Evolutionary conservation across 2,797 vertebrate species (phyloP).

Genomic region (Catharus ustulatus): DNA sequence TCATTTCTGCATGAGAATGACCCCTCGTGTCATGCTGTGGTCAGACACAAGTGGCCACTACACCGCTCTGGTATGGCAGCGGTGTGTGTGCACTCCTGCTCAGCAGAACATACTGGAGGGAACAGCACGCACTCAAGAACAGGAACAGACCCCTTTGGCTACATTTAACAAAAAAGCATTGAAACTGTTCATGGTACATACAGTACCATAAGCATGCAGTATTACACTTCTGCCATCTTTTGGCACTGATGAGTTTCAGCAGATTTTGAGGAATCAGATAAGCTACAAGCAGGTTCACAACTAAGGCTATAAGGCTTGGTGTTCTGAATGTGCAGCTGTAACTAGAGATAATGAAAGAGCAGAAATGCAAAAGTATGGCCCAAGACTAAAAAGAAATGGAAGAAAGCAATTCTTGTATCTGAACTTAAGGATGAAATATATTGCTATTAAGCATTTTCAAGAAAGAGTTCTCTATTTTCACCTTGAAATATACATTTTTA

Average conservation of each 20-base stretch:
- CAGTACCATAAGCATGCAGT: not conserved
- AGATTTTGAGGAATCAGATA: not conserved
- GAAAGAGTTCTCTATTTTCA: not conserved
- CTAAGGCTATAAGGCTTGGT: not conserved
- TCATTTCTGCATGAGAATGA: not conserved
- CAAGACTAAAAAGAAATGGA: not conserved
- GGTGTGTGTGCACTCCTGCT: not conserved
- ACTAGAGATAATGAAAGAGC: not conserved
- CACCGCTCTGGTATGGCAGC: not conserved
- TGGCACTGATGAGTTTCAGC: not conserved
- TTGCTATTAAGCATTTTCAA: not conserved
- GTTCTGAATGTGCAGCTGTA: not conserved
- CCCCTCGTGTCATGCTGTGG: fast-evolving
- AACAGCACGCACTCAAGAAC: not conserved
- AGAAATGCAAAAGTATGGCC: not conserved
- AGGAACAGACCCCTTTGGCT: not conserved
- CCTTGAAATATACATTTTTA: constrained; percentile 6
- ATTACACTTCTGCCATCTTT: not conserved
- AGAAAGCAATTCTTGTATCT: not conserved
- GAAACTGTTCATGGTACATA: not conserved
- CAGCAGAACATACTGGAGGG: not conserved
- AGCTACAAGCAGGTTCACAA: not conserved
- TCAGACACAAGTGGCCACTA: not conserved
- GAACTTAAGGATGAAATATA: not conserved
- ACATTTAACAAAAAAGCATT: not conserved